phyloP scores from a whole-genome alignment of 2,888 invertebrate genomes.

The Synanthedon vespiformis region DNA sequence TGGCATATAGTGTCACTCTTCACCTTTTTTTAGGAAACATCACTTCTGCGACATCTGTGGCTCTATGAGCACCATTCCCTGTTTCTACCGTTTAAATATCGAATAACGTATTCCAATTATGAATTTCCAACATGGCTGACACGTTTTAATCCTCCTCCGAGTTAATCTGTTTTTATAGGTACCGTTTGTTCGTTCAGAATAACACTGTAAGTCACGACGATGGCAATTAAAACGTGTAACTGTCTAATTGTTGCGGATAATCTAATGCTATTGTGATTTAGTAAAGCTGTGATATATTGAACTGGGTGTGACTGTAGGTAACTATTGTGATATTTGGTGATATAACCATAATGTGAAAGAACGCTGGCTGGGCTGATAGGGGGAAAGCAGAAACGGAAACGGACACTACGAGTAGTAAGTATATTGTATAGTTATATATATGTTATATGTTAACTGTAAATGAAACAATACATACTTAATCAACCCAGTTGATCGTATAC shows the following conservation, averaged over 20 bases:
- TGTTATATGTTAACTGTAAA: neutral
- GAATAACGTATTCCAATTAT: too few relatives aligned
- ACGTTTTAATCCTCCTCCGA: too few relatives aligned
- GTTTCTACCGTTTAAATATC: too few relatives aligned
- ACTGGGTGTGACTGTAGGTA: slow-evolving; percentile 66
- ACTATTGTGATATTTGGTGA: slow-evolving; percentile 70
- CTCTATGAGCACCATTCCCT: neutral
- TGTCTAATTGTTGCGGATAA: slow-evolving; percentile 3
- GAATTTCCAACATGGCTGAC: too few relatives aligned
- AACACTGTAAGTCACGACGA: slow-evolving; percentile 22
- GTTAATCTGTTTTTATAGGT: too few relatives aligned
- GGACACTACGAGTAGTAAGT: neutral
- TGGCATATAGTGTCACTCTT: slow-evolving; percentile 10
- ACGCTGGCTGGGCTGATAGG: slow-evolving; percentile 15
- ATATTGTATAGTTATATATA: neutral
- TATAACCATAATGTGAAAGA: slow-evolving; percentile 14
- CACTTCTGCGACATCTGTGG: neutral
- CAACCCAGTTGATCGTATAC: slow-evolving; percentile 7
- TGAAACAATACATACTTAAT: neutral
- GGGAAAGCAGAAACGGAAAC: slow-evolving; percentile 13
- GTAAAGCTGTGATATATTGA: slow-evolving; percentile 66
- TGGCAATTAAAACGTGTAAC: slow-evolving; percentile 14
- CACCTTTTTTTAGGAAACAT: neutral
- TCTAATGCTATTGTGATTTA: slow-evolving; percentile 45
- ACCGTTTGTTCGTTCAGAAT: slow-evolving; percentile 2